Evolutionary conservation across 2,888 invertebrate genomes (phyloP).

Genomic region (Brachycybe producta): DNA sequence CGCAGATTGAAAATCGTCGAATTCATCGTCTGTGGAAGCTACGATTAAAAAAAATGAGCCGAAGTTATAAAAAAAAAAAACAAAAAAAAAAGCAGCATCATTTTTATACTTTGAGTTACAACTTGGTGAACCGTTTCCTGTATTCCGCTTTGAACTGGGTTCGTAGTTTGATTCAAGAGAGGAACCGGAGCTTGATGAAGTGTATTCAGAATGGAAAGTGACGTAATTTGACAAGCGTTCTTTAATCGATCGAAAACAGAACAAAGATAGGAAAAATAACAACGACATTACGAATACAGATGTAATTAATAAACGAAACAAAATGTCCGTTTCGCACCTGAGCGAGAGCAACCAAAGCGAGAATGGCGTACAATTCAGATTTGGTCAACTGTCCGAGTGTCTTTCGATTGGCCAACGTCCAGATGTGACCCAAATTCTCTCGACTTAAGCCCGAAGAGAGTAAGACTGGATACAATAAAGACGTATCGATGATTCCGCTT

Average conservation of each 20-base stretch:
- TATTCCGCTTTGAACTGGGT: background rate
- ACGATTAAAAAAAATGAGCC: background rate
- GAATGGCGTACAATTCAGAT: slow-evolving; percentile 37
- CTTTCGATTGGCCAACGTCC: slow-evolving; percentile 36
- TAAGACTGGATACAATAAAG: slow-evolving; percentile 37
- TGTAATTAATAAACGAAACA: background rate
- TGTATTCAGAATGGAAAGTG: slow-evolving; percentile 14
- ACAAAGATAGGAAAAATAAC: background rate
- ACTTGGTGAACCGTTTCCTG: background rate
- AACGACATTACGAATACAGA: background rate
- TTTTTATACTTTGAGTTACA: background rate
- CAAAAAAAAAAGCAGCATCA: background rate
- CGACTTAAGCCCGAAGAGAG: slow-evolving; percentile 35
- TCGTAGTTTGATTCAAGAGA: slow-evolving; percentile 4
- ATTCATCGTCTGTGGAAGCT: slow-evolving; percentile 6
- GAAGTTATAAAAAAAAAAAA: background rate
- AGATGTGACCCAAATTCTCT: slow-evolving; percentile 36
- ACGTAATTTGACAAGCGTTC: slow-evolving; percentile 16
- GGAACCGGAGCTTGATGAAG: slow-evolving; percentile 14
- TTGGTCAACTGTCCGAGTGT: slow-evolving; percentile 36
- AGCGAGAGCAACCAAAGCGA: slow-evolving; percentile 38
- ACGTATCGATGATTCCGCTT: slow-evolving; percentile 31
- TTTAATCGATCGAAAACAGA: background rate
- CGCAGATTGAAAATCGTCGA: slow-evolving; percentile 14
- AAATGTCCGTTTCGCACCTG: slow-evolving; percentile 31